These are phyloP conservation scores for Idaea straminata DNA, from an alignment of 2,888 invertebrate genomes.

Conservation along the genomic window DNA sequence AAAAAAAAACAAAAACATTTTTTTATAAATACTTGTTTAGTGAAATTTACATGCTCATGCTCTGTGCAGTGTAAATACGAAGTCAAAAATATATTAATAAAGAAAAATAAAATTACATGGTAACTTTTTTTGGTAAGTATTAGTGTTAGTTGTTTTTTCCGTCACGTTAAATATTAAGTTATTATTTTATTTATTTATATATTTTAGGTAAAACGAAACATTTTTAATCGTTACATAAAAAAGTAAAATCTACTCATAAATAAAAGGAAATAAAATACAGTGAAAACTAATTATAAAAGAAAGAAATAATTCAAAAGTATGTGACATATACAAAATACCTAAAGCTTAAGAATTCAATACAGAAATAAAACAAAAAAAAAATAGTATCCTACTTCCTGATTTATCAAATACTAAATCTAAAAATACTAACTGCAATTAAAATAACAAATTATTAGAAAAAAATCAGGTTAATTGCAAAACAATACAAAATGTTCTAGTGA, in stretches of 20 bases:
- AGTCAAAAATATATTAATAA: background rate
- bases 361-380: background rate
- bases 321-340: background rate
- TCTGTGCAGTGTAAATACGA: background rate
- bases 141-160: too few relatives aligned
- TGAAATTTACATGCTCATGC: background rate
- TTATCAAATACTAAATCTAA: background rate
- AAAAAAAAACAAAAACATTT: conserved; percentile 31
- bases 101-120: too few relatives aligned
- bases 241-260: background rate
- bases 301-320: background rate
- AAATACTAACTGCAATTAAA: background rate
- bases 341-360: background rate
- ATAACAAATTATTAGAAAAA: background rate
- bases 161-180: too few relatives aligned
- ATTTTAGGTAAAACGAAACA: too few relatives aligned
- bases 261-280: background rate
- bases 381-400: background rate
- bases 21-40: background rate
- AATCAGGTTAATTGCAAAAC: background rate
- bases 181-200: too few relatives aligned
- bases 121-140: too few relatives aligned
- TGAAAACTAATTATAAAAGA: background rate
- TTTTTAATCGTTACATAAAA: background rate
- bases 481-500: conserved; percentile 5